Evolutionary conservation across 2,888 invertebrate genomes (phyloP).

Genomic region (Synergus japonicus): DNA sequence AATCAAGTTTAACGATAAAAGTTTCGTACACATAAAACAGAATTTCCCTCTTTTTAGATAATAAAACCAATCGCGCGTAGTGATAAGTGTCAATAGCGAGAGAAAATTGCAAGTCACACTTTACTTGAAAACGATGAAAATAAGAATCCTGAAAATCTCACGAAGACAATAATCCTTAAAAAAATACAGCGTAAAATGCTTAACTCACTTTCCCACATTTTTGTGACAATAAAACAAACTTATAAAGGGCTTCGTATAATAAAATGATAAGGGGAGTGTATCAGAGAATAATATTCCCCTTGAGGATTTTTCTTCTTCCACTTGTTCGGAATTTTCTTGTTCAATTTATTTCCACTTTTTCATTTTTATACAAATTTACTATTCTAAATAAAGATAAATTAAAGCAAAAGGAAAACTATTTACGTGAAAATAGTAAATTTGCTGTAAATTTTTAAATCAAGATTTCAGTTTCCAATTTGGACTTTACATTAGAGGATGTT

Average conservation of each 20-base stretch:
- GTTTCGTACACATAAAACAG: not conserved
- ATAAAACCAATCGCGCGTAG: not conserved
- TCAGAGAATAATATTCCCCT: not conserved
- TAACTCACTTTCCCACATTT: not conserved
- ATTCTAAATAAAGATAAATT: not conserved
- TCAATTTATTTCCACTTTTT: not conserved
- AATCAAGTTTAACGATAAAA: not conserved
- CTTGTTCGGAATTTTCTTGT: not conserved
- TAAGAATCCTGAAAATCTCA: not conserved
- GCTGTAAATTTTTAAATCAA: not conserved
- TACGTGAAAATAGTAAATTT: too few species aligned
- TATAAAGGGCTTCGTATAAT: not conserved
- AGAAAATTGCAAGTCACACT: not conserved
- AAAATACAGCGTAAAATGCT: not conserved
- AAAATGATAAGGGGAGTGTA: constrained; percentile 17
- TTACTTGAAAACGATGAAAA: not conserved
- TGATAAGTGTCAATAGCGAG: constrained; percentile 4
- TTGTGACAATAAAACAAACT: not conserved
- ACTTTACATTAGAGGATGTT: not conserved
- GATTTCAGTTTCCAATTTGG: not conserved
- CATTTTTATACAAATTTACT: not conserved
- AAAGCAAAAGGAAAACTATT: too few species aligned
- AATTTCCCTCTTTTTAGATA: not conserved
- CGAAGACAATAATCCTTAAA: not conserved
- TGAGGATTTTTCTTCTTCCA: constrained; percentile 10